A percentile compares a stretch with the other conserved stretches of the same genome.
These are phyloP conservation scores for Neomorphus geoffroyi DNA, from an alignment of 2,797 vertebrate species.

Conservation along the genomic window DNA sequence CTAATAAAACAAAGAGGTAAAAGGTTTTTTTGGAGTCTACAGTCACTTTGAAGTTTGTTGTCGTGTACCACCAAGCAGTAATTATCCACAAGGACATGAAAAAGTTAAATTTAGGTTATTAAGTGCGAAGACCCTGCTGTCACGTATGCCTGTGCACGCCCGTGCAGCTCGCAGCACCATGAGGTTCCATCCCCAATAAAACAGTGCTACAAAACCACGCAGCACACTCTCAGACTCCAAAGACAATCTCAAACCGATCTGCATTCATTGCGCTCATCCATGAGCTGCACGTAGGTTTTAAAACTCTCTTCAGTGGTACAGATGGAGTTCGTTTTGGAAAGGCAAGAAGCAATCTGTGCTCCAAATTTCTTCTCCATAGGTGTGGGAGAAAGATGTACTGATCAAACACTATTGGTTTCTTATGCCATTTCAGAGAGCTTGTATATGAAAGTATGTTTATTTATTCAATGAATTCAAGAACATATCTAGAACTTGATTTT, in stretches of 20 bases:
- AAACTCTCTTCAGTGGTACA: not conserved
- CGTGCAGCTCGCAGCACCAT: accelerated
- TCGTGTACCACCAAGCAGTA: not conserved
- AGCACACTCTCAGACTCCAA: not conserved
- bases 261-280: not conserved
- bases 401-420: not conserved
- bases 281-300: not conserved
- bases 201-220: not conserved
- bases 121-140: not conserved
- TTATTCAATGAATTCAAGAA: not conserved
- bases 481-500: not conserved
- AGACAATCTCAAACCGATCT: not conserved
- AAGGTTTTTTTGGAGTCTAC: not conserved
- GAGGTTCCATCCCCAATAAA: not conserved
- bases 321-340: constrained; percentile 40
- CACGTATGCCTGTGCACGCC: too few relatives aligned
- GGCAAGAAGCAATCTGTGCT: constrained; percentile 38
- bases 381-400: constrained; percentile 28
- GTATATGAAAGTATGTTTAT: not conserved
- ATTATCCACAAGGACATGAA: not conserved
- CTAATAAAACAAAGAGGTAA: not conserved
- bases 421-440: not conserved
- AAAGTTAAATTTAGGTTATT: not conserved
- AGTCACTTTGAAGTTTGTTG: not conserved
- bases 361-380: not conserved